phyloP scores from a whole-genome alignment of 2,797 vertebrate species.

The Enteromius afrohamiltoni region DNA sequence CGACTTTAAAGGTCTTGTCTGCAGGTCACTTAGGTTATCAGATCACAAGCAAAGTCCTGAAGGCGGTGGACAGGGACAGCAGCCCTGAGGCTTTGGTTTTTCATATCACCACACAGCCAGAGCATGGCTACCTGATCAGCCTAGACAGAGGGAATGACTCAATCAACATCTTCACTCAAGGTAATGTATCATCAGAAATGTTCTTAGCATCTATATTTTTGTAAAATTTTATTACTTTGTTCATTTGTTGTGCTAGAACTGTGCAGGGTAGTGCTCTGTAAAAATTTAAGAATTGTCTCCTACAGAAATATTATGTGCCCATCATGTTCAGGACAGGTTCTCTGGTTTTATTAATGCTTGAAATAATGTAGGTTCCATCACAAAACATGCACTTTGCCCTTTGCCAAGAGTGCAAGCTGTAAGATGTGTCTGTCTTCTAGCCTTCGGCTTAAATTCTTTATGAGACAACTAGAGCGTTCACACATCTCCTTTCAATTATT shows the following conservation, averaged over 20 bases:
- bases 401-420: slow-evolving; percentile 32
- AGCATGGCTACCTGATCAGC: slow-evolving; percentile 88
- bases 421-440: slow-evolving; percentile 49
- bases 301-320: neutral
- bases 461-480: slow-evolving; percentile 54
- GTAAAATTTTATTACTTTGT: neutral
- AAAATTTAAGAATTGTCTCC: neutral
- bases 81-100: slow-evolving; percentile 76
- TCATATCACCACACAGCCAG: slow-evolving; percentile 81
- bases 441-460: slow-evolving; percentile 47
- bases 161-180: slow-evolving; percentile 89
- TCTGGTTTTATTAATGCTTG: slow-evolving; percentile 14
- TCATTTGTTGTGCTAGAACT: neutral
- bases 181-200: slow-evolving; percentile 72
- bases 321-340: neutral
- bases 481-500: slow-evolving; percentile 62
- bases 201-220: neutral
- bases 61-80: slow-evolving; percentile 89
- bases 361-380: slow-evolving; percentile 25
- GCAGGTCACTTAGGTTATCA: slow-evolving; percentile 86
- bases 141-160: slow-evolving; percentile 88
- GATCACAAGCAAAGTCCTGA: slow-evolving; percentile 85
- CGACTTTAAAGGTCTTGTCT: slow-evolving; percentile 81
- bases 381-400: slow-evolving; percentile 48
- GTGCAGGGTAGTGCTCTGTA: neutral